Conservation (phyloP, 2,797 vertebrate species). For the Garrulus glandarius region DNA sequence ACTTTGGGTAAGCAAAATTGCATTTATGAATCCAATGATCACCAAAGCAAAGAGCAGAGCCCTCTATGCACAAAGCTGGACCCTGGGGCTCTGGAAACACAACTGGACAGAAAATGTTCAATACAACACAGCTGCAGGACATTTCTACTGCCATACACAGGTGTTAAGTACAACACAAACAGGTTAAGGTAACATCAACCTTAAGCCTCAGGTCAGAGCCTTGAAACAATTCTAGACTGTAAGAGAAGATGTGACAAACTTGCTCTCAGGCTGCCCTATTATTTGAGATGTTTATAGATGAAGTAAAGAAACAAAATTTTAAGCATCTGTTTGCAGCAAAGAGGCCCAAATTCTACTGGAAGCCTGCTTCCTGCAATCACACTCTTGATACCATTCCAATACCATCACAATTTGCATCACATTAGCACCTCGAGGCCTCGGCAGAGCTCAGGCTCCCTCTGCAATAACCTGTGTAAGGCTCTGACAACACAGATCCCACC, state of each 20-base stretch:
- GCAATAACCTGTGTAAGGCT: not conserved
- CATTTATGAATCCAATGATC: not conserved
- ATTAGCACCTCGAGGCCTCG: not conserved
- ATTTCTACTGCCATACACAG: fast-evolving
- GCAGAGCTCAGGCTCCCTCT: not conserved
- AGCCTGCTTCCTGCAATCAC: not conserved
- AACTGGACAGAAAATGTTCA: not conserved
- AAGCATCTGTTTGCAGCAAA: not conserved
- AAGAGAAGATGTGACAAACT: not conserved
- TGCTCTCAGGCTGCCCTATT: not conserved
- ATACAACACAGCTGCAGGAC: not conserved
- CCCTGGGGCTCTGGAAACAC: not conserved
- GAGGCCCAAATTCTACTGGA: not conserved
- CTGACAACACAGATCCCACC: not conserved
- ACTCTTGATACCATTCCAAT: not conserved
- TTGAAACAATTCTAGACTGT: not conserved
- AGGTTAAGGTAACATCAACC: not conserved
- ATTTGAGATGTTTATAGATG: not conserved
- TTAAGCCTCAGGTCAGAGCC: not conserved
- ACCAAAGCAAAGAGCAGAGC: not conserved
- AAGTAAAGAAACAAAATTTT: not conserved
- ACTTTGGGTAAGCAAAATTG: not conserved
- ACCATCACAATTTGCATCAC: not conserved
- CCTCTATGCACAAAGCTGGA: not conserved
- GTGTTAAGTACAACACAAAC: not conserved